phyloP scores from a whole-genome alignment of 2,797 vertebrate species.

The Pseudochromis fuscus region DNA sequence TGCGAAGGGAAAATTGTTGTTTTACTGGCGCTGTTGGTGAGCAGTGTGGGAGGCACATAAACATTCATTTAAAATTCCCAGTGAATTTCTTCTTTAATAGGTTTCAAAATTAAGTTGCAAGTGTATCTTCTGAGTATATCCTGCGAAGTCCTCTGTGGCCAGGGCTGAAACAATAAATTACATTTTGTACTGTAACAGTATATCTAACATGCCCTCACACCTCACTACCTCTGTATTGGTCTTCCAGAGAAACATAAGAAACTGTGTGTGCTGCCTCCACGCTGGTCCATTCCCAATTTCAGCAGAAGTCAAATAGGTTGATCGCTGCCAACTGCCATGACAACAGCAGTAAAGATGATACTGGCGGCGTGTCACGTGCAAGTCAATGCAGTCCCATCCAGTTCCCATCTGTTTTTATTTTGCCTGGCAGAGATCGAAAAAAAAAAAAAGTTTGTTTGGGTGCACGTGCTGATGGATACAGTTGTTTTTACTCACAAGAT shows the following conservation, averaged over 20 bases:
- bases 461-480: neutral
- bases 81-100: slow-evolving; percentile 55
- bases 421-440: slow-evolving; percentile 14
- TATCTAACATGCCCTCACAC: neutral
- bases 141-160: slow-evolving; percentile 22
- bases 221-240: neutral
- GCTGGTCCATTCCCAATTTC: neutral
- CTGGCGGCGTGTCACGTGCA: slow-evolving; percentile 54
- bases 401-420: slow-evolving; percentile 41
- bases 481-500: too few species aligned
- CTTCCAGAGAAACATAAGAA: neutral
- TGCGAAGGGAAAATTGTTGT: slow-evolving; percentile 23
- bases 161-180: slow-evolving; percentile 4
- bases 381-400: slow-evolving; percentile 54
- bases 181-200: slow-evolving; percentile 4
- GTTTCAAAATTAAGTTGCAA: slow-evolving; percentile 51
- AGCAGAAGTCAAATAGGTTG: slow-evolving; percentile 38
- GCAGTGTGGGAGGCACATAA: slow-evolving; percentile 39
- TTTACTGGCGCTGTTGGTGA: slow-evolving; percentile 42
- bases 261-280: neutral
- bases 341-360: slow-evolving; percentile 54
- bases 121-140: slow-evolving; percentile 37
- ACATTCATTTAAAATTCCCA: slow-evolving; percentile 57
- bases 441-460: slow-evolving; percentile 16
- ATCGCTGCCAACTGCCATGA: slow-evolving; percentile 48